These are phyloP conservation scores for Triplophysa siluroides DNA, from an alignment of 2,113 vertebrate genomes.

Conservation along the genomic window DNA sequence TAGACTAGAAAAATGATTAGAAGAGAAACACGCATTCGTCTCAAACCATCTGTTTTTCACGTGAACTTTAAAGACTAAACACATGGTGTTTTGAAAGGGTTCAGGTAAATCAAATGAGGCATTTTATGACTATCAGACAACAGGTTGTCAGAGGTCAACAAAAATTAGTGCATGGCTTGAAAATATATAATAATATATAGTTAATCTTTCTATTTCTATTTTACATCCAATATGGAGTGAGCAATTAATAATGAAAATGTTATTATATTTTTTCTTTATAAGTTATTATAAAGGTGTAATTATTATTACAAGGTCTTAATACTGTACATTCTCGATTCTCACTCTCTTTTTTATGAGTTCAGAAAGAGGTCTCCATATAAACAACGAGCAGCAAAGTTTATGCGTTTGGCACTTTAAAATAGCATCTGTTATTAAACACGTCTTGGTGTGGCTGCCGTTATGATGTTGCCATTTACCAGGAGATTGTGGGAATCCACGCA, in stretches of 20 bases:
- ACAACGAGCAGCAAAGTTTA: too few relatives aligned
- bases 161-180: too few relatives aligned
- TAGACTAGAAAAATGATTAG: neutral
- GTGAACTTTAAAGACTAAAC: constrained; percentile 17
- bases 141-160: neutral
- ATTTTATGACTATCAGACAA: neutral
- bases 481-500: neutral
- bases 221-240: too few relatives aligned
- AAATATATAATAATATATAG: too few relatives aligned
- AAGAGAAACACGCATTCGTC: neutral
- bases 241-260: too few relatives aligned
- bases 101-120: constrained; percentile 12
- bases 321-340: too few relatives aligned
- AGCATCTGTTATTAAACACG: neutral
- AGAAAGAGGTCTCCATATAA: too few relatives aligned
- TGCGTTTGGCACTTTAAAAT: neutral
- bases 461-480: neutral
- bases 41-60: constrained; percentile 37
- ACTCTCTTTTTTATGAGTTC: too few relatives aligned
- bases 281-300: too few relatives aligned
- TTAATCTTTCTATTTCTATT: too few relatives aligned
- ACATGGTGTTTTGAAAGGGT: constrained; percentile 5
- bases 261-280: too few relatives aligned
- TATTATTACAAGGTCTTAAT: too few relatives aligned
- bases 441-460: neutral